Evolutionary conservation across 2,113 vertebrate genomes (phyloP), one percentile per base, ranked within the genome.

Genomic region (Zosterops japonicus): DNA sequence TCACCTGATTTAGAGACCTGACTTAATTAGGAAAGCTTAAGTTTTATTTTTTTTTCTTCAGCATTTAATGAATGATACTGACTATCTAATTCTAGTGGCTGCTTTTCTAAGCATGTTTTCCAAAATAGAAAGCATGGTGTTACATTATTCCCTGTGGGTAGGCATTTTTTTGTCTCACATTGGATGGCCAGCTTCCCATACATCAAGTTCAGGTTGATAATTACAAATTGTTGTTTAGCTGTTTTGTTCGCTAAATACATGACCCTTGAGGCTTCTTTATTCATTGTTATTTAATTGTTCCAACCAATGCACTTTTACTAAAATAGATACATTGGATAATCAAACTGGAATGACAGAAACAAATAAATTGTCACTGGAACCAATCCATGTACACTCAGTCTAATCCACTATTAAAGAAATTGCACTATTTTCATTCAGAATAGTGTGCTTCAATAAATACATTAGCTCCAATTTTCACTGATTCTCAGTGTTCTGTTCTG

Each of bases 211-310:
- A 75, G 78, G 68, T 42, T 84, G 72, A 60, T 89, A 94, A 94
- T 93, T 85, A 87, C n/a, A 84, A 93, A 96, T 67, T 93, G 63
- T 65, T 90, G 72, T 72, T 88, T 84, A 67, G 46, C 21, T 50
- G 80, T 90, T 95, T 93, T 89, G 83, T 93, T 94, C 82, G 5
- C 83, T 92, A 92, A 95, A 93, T 71, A 91, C 50, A 42, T 61
- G 77, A 81, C 61, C 75, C 87, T 92, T 81, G 80, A 91, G 93
- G 80, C 80, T 95, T 75, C 31, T n/a, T 81, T 91, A 68, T 83
- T 96, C 56, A 72, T 96, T 95, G 80, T 91, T 89, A 92, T 64
- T 96, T 87, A 96, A 96, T 95, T 94, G 93, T 83, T 92, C 57
- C 50, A 89, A 84, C 44, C 91, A 95, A 56, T 78, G 83, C 56